A percentile compares a stretch with the other conserved stretches of the same genome.
These are phyloP conservation scores for Danaus melanippus DNA, from an alignment of 1,140 invertebrate species.

Conservation along the genomic window DNA sequence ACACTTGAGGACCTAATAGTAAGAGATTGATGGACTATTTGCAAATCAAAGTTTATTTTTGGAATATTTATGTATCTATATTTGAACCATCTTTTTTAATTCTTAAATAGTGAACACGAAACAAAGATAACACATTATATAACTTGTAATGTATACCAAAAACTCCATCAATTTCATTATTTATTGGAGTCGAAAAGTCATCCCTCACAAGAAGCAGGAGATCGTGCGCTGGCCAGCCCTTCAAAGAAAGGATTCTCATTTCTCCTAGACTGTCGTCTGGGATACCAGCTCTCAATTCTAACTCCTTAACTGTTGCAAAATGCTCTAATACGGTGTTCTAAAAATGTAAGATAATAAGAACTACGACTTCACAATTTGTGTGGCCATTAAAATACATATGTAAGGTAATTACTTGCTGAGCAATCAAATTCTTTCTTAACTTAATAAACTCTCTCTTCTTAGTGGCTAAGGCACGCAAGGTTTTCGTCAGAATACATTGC, in stretches of 20 bases:
- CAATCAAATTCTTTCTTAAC: constrained; percentile 40
- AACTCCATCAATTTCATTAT: constrained; percentile 39
- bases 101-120: no score
- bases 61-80: no score
- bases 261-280: constrained; percentile 37
- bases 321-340: constrained; percentile 47
- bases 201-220: constrained; percentile 47
- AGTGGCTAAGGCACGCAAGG: constrained; percentile 35
- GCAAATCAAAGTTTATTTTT: not conserved
- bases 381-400: not conserved
- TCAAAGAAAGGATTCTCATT: constrained; percentile 43
- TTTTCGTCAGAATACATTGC: constrained; percentile 37
- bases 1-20: constrained; percentile 38
- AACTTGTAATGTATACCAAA: constrained; percentile 32
- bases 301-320: constrained; percentile 41
- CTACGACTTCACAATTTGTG: not conserved
- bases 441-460: constrained; percentile 59
- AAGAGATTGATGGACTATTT: constrained; percentile 3
- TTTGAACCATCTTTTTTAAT: no score
- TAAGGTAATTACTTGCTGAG: constrained; percentile 37
- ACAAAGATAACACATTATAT: no score
- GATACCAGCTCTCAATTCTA: constrained; percentile 36
- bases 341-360: constrained; percentile 1
- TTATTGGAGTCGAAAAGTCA: constrained; percentile 33
- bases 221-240: constrained; percentile 53